Percentiles rank a stretch among this genome's conserved stretches.
phyloP scores from a whole-genome alignment of 2,888 invertebrate species.

The Tethea ocularis region DNA sequence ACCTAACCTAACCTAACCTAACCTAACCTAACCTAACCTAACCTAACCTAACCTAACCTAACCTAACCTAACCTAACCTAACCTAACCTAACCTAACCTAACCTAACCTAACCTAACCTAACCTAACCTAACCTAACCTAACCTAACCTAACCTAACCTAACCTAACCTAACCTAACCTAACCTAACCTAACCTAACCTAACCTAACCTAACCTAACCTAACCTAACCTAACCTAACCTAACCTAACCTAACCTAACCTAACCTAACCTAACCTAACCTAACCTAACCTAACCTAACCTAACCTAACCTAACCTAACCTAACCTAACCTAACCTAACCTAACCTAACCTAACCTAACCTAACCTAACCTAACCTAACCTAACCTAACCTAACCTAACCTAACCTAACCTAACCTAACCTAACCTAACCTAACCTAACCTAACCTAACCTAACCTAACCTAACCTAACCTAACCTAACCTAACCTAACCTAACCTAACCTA shows the following conservation, averaged over 20 bases:
- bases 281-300: constrained; percentile 24
- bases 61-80: background rate
- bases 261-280: constrained; percentile 23
- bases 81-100: constrained; percentile 13
- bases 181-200: too few species aligned
- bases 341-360: constrained; percentile 24
- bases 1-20: constrained; percentile 26
- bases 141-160: too few species aligned
- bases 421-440: constrained; percentile 23
- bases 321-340: constrained; percentile 25
- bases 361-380: constrained; percentile 25
- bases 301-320: constrained; percentile 28
- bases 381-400: constrained; percentile 22
- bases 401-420: constrained; percentile 24
- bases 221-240: too few species aligned
- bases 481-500: constrained; percentile 24
- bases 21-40: constrained; percentile 26
- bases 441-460: constrained; percentile 28
- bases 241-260: constrained; percentile 23
- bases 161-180: too few species aligned
- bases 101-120: constrained; percentile 22
- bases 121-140: too few species aligned
- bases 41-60: constrained; percentile 20
- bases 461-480: constrained; percentile 26
- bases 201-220: too few species aligned